A percentile compares a stretch with the other conserved stretches of the same genome.
phyloP scores from a whole-genome alignment of 1,140 invertebrate genomes.

The Macrobrachium nipponense region DNA sequence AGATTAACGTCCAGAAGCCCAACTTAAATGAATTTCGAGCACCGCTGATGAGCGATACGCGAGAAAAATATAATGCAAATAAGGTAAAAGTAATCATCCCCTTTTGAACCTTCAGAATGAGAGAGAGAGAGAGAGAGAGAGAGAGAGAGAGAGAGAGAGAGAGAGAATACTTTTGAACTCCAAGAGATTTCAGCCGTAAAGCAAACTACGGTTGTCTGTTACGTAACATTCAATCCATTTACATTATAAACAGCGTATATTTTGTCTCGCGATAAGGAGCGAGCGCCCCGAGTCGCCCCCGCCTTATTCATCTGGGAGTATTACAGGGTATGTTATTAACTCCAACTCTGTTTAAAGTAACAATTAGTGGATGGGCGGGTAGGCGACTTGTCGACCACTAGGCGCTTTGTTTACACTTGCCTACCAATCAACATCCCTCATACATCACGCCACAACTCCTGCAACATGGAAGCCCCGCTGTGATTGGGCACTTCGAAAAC shows the following conservation, averaged over 20 bases:
- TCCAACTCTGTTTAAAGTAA: conserved; percentile 62
- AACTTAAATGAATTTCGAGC: no score
- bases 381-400: conserved; percentile 63
- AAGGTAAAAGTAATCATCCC: no score
- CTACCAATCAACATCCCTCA: conserved; percentile 64
- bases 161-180: no score
- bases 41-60: no score
- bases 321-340: conserved; percentile 64
- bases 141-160: no score
- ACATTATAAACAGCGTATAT: conserved; percentile 57
- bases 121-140: no score
- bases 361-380: conserved; percentile 63
- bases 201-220: conserved; percentile 31
- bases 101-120: no score
- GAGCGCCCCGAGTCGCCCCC: conserved; percentile 31
- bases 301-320: conserved; percentile 60
- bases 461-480: conserved; percentile 40
- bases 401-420: conserved; percentile 64
- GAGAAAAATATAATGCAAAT: no score
- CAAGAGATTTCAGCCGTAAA: no score
- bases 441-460: conserved; percentile 59
- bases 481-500: conserved; percentile 32
- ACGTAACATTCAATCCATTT: conserved; percentile 37
- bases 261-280: conserved; percentile 33
- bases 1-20: no score